A percentile compares a stretch with the other conserved stretches of the same genome.
These are phyloP conservation scores for Neodiprion lecontei DNA, from an alignment of 1,140 invertebrate genomes.

Conservation along the genomic window DNA sequence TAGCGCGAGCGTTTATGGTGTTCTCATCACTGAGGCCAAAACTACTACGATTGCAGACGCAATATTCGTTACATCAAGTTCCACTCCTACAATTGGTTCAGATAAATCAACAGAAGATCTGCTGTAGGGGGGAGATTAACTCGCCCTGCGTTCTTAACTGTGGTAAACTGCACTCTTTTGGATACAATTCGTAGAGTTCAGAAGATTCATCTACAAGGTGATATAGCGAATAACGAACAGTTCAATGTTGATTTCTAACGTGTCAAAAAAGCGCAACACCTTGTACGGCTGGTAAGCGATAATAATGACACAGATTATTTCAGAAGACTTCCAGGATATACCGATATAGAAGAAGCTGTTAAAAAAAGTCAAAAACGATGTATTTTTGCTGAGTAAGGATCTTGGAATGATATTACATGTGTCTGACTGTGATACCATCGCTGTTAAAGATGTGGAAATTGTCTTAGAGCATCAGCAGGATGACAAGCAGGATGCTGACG, in stretches of 20 bases:
- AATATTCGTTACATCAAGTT: too few species aligned
- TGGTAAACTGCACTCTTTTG: constrained; percentile 3
- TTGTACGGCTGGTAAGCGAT: too few species aligned
- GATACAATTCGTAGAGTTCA: not conserved
- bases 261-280: too few species aligned
- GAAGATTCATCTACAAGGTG: not conserved
- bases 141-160: not conserved
- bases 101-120: too few species aligned
- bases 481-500: not conserved
- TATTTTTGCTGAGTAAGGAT: not conserved
- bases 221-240: not conserved
- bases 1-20: too few species aligned
- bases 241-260: not conserved
- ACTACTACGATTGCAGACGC: too few species aligned
- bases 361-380: not conserved
- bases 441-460: not conserved
- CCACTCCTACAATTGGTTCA: too few species aligned
- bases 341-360: not conserved
- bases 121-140: too few species aligned
- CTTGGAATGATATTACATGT: not conserved
- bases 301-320: not conserved
- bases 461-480: not conserved
- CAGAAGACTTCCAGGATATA: not conserved
- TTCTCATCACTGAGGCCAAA: too few species aligned
- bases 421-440: not conserved